Conservation (phyloP, 35 echinoderm and acorn worm species). For the Anneissia japonica region DNA sequence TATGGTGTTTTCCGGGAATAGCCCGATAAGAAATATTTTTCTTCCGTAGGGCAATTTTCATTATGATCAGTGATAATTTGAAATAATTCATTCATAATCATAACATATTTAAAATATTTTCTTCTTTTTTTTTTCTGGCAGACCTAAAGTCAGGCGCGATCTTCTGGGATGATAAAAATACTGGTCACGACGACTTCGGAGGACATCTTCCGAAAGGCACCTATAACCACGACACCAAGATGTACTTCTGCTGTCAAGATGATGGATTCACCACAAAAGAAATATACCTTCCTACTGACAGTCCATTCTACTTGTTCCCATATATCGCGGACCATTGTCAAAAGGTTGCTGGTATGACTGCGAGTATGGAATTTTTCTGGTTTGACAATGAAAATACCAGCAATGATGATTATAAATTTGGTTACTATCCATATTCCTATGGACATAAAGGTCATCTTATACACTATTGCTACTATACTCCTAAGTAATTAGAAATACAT, state of each 20-base stretch:
- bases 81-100: no score
- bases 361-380: conserved; percentile 34
- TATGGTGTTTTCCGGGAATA: no score
- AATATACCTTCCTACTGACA: conserved; percentile 42
- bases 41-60: no score
- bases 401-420: neutral
- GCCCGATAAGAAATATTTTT: no score
- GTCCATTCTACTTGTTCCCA: conserved; percentile 37
- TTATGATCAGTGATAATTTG: no score
- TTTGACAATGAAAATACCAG: conserved; percentile 49
- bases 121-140: no score
- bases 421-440: neutral
- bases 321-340: conserved; percentile 27
- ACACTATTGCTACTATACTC: neutral
- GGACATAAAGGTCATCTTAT: neutral
- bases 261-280: conserved; percentile 21
- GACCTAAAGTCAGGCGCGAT: conserved; percentile 41
- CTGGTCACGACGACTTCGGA: conserved; percentile 8
- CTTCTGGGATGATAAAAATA: conserved; percentile 53
- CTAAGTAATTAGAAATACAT: no score
- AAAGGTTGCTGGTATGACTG: conserved; percentile 40
- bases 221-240: conserved; percentile 54
- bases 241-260: conserved; percentile 67
- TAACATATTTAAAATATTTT: no score
- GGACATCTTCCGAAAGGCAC: conserved; percentile 49